phyloP scores from a whole-genome alignment of 1,140 invertebrate species.

The Bombus picipes region DNA sequence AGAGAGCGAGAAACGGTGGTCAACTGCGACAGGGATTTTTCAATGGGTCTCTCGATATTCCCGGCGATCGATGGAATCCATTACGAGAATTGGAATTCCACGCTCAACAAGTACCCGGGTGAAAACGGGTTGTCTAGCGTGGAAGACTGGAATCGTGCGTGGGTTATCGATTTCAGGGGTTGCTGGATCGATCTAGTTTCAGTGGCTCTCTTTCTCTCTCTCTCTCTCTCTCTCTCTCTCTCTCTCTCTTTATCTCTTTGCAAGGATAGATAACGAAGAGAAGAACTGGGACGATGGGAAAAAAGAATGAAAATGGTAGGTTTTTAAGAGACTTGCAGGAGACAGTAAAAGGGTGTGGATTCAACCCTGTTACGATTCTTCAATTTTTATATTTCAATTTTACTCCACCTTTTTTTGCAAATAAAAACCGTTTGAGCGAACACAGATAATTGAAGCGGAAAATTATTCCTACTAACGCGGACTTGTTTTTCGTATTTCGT shows the following conservation, averaged over 20 bases:
- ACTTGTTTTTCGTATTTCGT: no score
- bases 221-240: no score
- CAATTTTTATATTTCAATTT: no score
- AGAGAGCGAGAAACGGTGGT: neutral
- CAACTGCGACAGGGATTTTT: slow-evolving; percentile 16
- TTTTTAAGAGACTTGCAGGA: neutral
- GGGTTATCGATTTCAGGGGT: neutral
- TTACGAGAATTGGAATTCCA: slow-evolving; percentile 51
- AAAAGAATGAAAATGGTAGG: neutral
- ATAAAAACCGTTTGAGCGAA: no score
- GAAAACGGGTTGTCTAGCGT: neutral
- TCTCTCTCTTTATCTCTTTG: neutral
- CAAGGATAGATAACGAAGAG: neutral
- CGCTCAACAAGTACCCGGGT: slow-evolving; percentile 40
- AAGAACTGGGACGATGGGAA: neutral
- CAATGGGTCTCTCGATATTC: neutral
- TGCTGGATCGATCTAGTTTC: slow-evolving; percentile 10
- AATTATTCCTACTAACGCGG: no score
- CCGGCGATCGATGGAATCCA: slow-evolving; percentile 37
- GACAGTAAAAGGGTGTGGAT: neutral
- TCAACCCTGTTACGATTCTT: no score
- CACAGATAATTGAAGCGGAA: no score
- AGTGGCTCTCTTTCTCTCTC: no score
- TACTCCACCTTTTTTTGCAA: no score
- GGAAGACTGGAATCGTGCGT: neutral